Evolutionary conservation across 1,140 invertebrate genomes (phyloP).

Genomic region (Melitaea cinxia): DNA sequence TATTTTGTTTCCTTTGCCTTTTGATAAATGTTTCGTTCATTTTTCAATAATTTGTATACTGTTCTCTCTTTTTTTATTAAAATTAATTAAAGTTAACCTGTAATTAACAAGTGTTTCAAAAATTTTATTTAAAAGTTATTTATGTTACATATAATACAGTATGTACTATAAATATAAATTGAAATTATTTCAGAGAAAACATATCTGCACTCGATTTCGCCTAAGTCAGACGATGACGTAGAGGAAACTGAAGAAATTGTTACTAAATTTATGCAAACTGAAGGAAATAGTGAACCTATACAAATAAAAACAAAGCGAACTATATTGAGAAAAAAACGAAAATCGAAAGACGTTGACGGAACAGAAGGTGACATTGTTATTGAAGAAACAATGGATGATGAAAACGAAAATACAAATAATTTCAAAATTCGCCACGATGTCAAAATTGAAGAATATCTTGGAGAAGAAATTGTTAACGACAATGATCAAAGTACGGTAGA

Average conservation of each 20-base stretch:
- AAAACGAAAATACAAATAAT: conserved; percentile 39
- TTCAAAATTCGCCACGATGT: conserved; percentile 45
- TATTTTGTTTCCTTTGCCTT: no score
- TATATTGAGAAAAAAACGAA: conserved; percentile 74
- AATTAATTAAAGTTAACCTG: no score
- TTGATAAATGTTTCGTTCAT: no score
- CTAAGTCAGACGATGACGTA: conserved; percentile 61
- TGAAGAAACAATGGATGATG: conserved; percentile 75
- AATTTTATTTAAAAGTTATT: no score
- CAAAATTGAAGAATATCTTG: conserved; percentile 67
- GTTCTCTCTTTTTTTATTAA: no score
- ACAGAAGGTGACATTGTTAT: conserved; percentile 72
- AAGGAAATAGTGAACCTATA: conserved; percentile 75
- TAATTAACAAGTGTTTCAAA: no score
- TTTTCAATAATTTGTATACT: no score
- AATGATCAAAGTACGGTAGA: conserved; percentile 61
- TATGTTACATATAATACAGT: no score
- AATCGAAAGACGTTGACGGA: conserved; percentile 39
- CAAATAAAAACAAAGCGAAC: conserved; percentile 82
- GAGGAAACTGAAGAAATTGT: conserved; percentile 83
- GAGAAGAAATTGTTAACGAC: conserved; percentile 44
- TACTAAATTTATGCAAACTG: conserved; percentile 79
- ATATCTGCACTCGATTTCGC: conserved; percentile 46
- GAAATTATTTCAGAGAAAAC: conserved; percentile 51
- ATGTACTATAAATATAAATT: no score